Base-by-base conservation (phyloP, 1,140 invertebrate species). In the Lepidotrigona ventralis region DNA sequence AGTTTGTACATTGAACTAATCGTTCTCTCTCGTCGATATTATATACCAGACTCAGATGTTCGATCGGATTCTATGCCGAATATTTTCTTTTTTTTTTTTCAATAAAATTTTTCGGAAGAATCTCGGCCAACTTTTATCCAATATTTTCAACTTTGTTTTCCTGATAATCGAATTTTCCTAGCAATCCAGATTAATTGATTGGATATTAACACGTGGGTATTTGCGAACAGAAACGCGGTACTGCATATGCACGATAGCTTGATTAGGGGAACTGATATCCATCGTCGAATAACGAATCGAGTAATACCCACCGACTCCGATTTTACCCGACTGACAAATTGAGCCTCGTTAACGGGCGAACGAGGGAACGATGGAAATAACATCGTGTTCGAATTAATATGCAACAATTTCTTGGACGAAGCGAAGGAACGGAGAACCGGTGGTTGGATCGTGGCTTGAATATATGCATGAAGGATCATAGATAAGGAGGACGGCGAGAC, bases 361-460 rank as follows among this genome's bases (percentile, higher is more conserved):
- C 14, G n/a, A 17, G 14, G 15, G 17, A 29, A 72, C 29, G 60
- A 8, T 26, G 23, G 21, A 54, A 53, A 69, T 23, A 17, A 58
- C 58, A 74, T 39, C 33, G n/a, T 63, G n/a, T 29, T 63, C 66
- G 56, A 78, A 83, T 83, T 83, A 78, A 71, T 78, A 83, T 83
- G 81, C 75, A 83, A 71, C 66, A 56, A 60, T 21, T 70, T 29
- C n/a, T 19, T 4, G 53, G n/a, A 29, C 26, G 26, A 53, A 0
- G 33, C 70, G 26, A n/a, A 64, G 26, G 39, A 29, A 26, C 26
- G 19, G 64, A 73, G 73, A 11, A 21, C 19, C 26, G 19, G 2
- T n/a, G 21, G 26, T 15, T 8, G 23, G 29, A 14, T 19, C 19
- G 8, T 29, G 15, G 51, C 29, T 26, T 71, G 64, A 78, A 83